These are phyloP conservation scores for Sphenopsis melanotis DNA, from an alignment of 2,797 vertebrate species.

Conservation along the genomic window DNA sequence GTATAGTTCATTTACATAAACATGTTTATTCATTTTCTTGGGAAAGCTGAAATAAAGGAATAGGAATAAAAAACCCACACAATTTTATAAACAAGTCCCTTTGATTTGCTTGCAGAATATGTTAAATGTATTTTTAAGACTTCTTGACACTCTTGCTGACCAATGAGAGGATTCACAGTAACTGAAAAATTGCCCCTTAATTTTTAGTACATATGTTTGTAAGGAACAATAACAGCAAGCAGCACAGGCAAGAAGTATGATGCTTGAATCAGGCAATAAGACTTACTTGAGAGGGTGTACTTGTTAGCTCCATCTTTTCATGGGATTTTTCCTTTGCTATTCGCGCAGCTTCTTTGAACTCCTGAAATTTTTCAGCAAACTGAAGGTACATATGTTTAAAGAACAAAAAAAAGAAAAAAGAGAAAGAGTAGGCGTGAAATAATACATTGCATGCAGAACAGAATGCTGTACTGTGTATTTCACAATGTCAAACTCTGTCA, in stretches of 20 bases:
- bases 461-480: slow-evolving; percentile 6
- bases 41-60: background rate
- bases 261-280: background rate
- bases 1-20: background rate
- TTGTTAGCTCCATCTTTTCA: slow-evolving; percentile 96
- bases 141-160: background rate
- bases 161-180: background rate
- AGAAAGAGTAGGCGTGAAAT: slow-evolving; percentile 15
- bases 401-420: background rate
- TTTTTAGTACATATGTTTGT: background rate
- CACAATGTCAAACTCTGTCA: background rate
- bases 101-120: background rate
- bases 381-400: slow-evolving; percentile 70
- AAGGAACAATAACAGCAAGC: background rate
- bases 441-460: slow-evolving; percentile 48
- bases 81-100: background rate
- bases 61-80: background rate
- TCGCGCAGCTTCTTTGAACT: slow-evolving; percentile 97
- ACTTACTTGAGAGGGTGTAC: slow-evolving; percentile 94
- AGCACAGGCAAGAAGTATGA: background rate
- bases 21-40: background rate
- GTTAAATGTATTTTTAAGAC: background rate
- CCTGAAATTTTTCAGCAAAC: slow-evolving; percentile 99
- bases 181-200: background rate
- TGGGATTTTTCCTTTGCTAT: slow-evolving; percentile 97